Evolutionary conservation across 1,140 invertebrate genomes (phyloP), one percentile per base, ranked within the genome.

Genomic region (Leptestheria dahalacensis): DNA sequence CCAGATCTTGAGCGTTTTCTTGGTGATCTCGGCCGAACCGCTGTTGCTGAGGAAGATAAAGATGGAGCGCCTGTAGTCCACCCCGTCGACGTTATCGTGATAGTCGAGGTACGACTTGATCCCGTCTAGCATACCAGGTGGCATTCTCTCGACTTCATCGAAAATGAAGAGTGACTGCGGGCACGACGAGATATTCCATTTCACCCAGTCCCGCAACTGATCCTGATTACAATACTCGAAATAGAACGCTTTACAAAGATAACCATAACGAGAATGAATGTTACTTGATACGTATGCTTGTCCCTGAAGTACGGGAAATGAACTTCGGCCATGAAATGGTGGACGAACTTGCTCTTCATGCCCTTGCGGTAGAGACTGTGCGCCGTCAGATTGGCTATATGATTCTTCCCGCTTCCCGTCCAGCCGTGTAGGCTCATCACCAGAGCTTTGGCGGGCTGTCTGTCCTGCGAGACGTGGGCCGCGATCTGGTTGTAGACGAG

Each of bases 71-170:
- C 77, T 71, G 62, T 76, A 78, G 63, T 79, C 73, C 9, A 77
- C 66, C 10, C 74, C 75, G 61, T 70, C 66, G 3, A 86, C 72
- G 55, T 70, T 66, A 53, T 78, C 73, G 70, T 89, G 78, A 67
- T 91, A 86, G 73, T 97, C 92, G n/a, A 96, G 68, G 69, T 92
- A 85, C 15, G 91, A 87, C 68, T 87, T 86, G 21, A 98, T 77
- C 12, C 78, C 77, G 71, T 97, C 86, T 18, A 98, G 76, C 11
- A 96, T 68, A 15, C 83, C 82, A 20, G 78, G 68, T 6, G 90
- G 86, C 78, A 97, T 91, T 72, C 95, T 91, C 70, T 98, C 89
- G 6, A 97, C 84, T 77, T 98, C 95, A 76, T 99, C 95, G 76
- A 99, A 96, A 63, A 98, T 85, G 70, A 98, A 96, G 28, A 97